Percentiles rank a stretch among this genome's conserved stretches.
phyloP scores from a whole-genome alignment of 2,797 vertebrate genomes.

The Oceanodroma leucorhoa region DNA sequence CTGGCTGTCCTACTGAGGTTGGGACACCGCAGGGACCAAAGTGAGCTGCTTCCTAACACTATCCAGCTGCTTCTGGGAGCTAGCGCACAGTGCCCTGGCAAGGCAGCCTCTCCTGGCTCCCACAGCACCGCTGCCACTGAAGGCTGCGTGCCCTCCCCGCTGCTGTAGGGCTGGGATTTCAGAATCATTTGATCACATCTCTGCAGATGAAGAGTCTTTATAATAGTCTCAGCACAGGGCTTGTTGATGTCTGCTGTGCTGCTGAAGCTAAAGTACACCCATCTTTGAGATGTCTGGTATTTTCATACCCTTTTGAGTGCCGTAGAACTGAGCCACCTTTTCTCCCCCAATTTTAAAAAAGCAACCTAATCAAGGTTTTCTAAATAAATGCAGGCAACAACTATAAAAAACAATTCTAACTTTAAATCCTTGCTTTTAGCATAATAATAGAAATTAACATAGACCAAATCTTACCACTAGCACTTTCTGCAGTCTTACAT shows the following conservation, averaged over 20 bases:
- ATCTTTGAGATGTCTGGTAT: not conserved
- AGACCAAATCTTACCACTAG: not conserved
- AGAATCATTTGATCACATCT: not conserved
- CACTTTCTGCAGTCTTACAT: not conserved
- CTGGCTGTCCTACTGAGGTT: not conserved
- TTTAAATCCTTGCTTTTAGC: not conserved
- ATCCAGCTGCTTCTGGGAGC: not conserved
- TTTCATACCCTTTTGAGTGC: not conserved
- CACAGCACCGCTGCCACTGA: accelerated
- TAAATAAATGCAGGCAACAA: not conserved
- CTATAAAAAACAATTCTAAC: not conserved
- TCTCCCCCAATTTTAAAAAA: not conserved
- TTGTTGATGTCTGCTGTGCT: not conserved
- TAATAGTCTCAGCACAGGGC: not conserved
- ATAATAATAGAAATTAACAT: not conserved
- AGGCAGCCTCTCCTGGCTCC: not conserved
- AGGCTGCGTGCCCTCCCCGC: not conserved
- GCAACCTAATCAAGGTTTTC: not conserved
- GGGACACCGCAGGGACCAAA: not conserved
- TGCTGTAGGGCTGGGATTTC: not conserved
- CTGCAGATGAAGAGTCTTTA: not conserved
- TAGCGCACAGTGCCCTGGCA: accelerated
- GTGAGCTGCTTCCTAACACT: not conserved
- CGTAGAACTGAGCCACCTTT: not conserved
- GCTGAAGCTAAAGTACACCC: not conserved